Base-by-base conservation (phyloP, 2,797 vertebrate species). In the Oreochromis mossambicus region DNA sequence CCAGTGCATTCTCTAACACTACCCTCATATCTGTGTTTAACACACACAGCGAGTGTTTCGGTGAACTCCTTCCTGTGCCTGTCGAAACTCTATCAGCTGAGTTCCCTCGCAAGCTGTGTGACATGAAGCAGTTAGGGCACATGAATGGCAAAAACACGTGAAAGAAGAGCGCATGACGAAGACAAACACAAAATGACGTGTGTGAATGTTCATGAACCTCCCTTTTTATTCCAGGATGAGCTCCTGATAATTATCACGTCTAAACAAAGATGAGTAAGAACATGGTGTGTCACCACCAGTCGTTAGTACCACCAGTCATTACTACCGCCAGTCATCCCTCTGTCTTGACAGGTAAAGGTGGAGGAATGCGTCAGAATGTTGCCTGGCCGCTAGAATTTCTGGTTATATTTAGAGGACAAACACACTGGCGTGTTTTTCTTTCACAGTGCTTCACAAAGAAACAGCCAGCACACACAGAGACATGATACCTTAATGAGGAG, bases 401-500 rank as follows among this genome's bases (percentile, higher is more conserved):
- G 4, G 88, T 89, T 91, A 24, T 32, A 41, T 21, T 68, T 46
- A 77, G 36, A 43, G 29, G 38, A 50, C 2, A 24, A 50, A 76
- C 19, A 21, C 36, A 77, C 41, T 29, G 19, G 13, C 1, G 3
- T 32, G 38, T 3, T 58, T 61, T 61, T n/a, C 55, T 79, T 79
- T 34, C 26, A 73, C 38, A 32, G 17, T 50, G 43, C 26, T 48
- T 48, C 43, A 73, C 43, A 46, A 46, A 70, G 38, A 46, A 29
- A 46, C 24, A 32, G 43, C 10, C 26, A 19, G 43, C 9, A 68
- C 11, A 46, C 15, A 77, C 15, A 75, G 11, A 83, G 4, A 79
- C 8, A 2, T 29, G 1, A 11, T 90, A 96, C 96, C 96, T 96
- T 96, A 8, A 95, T 91, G 52, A 90, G 79, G 14, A 95, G 92